Evolutionary conservation across 2,113 vertebrate genomes (phyloP).

Genomic region (Sakesphorus luctuosus): DNA sequence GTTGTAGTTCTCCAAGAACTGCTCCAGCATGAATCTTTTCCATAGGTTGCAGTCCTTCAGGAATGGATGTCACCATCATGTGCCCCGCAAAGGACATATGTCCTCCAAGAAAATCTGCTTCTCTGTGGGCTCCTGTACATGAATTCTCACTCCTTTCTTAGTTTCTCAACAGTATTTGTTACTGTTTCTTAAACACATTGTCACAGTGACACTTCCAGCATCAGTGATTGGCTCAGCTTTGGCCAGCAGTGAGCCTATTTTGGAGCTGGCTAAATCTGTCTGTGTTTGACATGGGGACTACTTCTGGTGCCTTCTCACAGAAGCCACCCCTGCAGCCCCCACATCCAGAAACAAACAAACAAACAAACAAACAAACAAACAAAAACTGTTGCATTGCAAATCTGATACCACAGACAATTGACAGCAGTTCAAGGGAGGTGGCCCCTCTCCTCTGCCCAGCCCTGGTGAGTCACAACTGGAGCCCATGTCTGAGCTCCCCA

Average conservation of each 20-base stretch:
- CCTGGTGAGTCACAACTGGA: not conserved
- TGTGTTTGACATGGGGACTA: fast-evolving
- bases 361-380: too few species aligned
- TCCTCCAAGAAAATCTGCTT: not conserved
- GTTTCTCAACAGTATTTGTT: not conserved
- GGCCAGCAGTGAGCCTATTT: not conserved
- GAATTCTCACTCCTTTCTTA: not conserved
- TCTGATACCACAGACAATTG: not conserved
- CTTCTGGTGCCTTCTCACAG: not conserved
- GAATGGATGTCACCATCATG: not conserved
- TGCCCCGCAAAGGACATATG: not conserved
- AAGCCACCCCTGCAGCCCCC: not conserved
- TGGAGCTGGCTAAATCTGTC: not conserved
- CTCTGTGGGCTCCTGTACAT: not conserved
- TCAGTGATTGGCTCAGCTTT: fast-evolving
- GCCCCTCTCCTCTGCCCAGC: not conserved
- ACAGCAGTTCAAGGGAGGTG: not conserved
- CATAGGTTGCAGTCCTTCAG: not conserved
- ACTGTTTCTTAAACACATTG: not conserved
- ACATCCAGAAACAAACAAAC: not conserved
- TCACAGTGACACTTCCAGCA: not conserved
- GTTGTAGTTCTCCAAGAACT: not conserved
- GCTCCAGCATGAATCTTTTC: not conserved
- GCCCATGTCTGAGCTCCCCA: not conserved
- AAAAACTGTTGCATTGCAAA: not conserved